phyloP scores from a whole-genome alignment of 2,888 invertebrate genomes.

The Drosophila mettleri region DNA sequence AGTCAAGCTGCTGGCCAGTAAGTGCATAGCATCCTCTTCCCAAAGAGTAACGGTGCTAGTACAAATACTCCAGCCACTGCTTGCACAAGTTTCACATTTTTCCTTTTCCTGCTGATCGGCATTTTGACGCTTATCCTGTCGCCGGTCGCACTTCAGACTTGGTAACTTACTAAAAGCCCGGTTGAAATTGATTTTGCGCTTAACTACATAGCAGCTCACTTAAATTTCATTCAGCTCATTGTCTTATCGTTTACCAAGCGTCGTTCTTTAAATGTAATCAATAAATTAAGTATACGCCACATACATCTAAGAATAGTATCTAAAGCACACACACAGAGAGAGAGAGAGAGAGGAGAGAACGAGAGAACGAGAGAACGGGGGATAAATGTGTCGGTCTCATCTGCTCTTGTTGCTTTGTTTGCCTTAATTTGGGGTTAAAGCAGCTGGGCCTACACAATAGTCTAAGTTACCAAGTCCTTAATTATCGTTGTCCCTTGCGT shows the following conservation, averaged over 20 bases:
- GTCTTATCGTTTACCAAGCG: slow-evolving; percentile 27
- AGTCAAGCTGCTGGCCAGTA: background rate
- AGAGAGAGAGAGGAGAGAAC: too few species aligned
- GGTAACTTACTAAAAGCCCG: slow-evolving; percentile 4
- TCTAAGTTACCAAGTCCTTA: slow-evolving; percentile 32
- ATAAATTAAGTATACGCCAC: slow-evolving; percentile 69
- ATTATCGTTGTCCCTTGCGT: slow-evolving; percentile 30
- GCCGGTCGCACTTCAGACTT: slow-evolving; percentile 18
- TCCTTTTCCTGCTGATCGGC: slow-evolving; percentile 17
- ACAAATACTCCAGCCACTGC: background rate
- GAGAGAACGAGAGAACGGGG: too few species aligned
- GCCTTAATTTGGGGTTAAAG: slow-evolving; percentile 70
- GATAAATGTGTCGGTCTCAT: background rate
- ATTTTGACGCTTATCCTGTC: slow-evolving; percentile 39
- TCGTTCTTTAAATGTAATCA: slow-evolving; percentile 70
- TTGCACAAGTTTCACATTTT: slow-evolving; percentile 38
- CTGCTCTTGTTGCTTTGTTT: slow-evolving; percentile 47
- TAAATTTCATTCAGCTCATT: slow-evolving; percentile 32
- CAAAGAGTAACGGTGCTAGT: background rate
- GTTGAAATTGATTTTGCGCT: slow-evolving; percentile 42
- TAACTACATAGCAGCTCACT: slow-evolving; percentile 66
- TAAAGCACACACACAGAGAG: slow-evolving; percentile 7
- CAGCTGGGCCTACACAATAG: slow-evolving; percentile 43
- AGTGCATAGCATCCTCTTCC: background rate
- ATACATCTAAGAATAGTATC: slow-evolving; percentile 19